Percentiles rank a stretch among this genome's conserved stretches.
Conservation (phyloP, 1,140 invertebrate genomes). For the Sarcophaga peregrina region DNA sequence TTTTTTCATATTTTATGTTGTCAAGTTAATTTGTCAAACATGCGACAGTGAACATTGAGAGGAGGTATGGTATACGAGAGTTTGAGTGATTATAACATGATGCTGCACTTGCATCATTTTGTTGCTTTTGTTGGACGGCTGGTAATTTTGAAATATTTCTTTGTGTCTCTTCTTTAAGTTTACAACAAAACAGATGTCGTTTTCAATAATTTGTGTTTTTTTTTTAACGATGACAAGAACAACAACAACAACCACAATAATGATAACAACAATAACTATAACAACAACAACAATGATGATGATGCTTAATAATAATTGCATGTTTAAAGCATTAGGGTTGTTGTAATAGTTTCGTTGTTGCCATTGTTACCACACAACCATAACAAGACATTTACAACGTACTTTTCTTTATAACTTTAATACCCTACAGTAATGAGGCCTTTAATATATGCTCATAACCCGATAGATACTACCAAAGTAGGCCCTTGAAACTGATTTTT, state of each 20-base stretch:
- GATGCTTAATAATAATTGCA: constrained; percentile 40
- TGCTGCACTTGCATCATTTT: constrained; percentile 37
- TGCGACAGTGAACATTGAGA: too few relatives aligned
- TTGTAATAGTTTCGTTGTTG: neutral
- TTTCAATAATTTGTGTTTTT: neutral
- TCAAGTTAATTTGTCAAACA: neutral
- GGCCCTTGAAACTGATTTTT: neutral
- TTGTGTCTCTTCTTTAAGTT: neutral
- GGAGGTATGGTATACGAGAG: too few relatives aligned
- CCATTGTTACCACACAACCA: constrained; percentile 38
- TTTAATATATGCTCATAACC: neutral
- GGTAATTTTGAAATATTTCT: constrained; percentile 8
- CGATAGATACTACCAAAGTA: neutral
- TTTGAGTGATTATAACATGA: neutral
- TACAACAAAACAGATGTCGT: constrained; percentile 39
- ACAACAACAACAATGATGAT: constrained; percentile 24
- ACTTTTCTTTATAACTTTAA: neutral
- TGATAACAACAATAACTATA: neutral
- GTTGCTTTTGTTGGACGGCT: neutral
- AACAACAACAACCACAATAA: too few relatives aligned
- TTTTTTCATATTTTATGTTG: neutral
- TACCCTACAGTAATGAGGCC: neutral
- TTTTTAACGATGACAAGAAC: neutral
- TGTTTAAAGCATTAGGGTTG: constrained; percentile 40
- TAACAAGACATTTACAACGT: constrained; percentile 25